A percentile compares a stretch with the other conserved stretches of the same genome.
phyloP scores from a whole-genome alignment of 2,888 invertebrate genomes.

The Thera britannica region DNA sequence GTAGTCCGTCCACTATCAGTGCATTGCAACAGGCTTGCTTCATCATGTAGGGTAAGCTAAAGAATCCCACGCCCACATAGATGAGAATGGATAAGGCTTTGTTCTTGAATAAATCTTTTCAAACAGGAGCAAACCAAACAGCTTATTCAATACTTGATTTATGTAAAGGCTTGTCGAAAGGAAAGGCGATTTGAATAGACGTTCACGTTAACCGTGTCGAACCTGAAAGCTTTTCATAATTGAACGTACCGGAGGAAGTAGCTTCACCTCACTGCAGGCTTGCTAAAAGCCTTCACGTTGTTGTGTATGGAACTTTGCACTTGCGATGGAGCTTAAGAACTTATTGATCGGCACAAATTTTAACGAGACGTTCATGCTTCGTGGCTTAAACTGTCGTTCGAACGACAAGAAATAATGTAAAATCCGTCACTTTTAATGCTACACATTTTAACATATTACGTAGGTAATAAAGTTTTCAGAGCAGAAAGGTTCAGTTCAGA shows the following conservation, averaged over 20 bases:
- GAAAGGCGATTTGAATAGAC: constrained; percentile 78
- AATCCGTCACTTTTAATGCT: neutral
- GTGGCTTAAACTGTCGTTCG: constrained; percentile 32
- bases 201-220: constrained; percentile 68
- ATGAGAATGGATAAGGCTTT: constrained; percentile 33
- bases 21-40: constrained; percentile 38
- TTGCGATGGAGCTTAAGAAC: constrained; percentile 51
- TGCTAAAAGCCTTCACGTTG: constrained; percentile 65
- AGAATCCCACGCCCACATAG: constrained; percentile 29
- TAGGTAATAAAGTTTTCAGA: neutral
- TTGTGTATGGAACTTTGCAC: constrained; percentile 67
- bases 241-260: constrained; percentile 59
- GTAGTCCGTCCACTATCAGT: constrained; percentile 38
- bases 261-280: constrained; percentile 67
- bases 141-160: constrained; percentile 75
- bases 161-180: constrained; percentile 71
- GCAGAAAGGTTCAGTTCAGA: neutral
- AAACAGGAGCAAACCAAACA: constrained; percentile 56
- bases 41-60: constrained; percentile 37
- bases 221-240: constrained; percentile 82
- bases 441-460: neutral
- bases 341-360: constrained; percentile 46
- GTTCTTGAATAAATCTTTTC: constrained; percentile 52
- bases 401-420: constrained; percentile 7
- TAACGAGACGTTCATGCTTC: constrained; percentile 44